These are phyloP conservation scores for Colossoma macropomum DNA, from an alignment of 2,113 vertebrate genomes.

Conservation along the genomic window DNA sequence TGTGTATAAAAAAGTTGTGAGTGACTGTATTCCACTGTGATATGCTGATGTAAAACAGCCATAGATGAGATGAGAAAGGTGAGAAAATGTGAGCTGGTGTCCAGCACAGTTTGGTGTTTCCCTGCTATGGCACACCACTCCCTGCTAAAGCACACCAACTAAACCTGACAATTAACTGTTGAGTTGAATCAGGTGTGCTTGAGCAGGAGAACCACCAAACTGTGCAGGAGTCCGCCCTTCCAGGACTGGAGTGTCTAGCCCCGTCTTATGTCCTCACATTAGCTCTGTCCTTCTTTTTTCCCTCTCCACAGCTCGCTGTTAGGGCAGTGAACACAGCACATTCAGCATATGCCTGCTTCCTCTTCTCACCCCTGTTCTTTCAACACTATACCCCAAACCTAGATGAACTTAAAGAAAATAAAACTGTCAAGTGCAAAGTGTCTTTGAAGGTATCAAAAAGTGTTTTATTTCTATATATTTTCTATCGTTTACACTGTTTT, in stretches of 20 bases:
- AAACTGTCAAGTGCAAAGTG: slow-evolving; percentile 81
- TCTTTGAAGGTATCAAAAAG: slow-evolving; percentile 83
- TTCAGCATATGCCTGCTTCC: slow-evolving; percentile 87
- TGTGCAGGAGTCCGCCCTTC: too few relatives aligned
- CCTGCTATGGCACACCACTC: too few relatives aligned
- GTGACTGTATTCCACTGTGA: background rate
- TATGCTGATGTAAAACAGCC: background rate
- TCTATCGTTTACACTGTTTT: background rate
- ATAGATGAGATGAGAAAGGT: background rate
- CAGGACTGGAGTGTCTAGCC: too few relatives aligned
- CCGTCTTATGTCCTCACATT: background rate
- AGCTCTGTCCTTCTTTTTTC: slow-evolving; percentile 9
- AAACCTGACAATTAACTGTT: too few relatives aligned
- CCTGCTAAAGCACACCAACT: too few relatives aligned
- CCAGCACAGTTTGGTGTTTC: too few relatives aligned
- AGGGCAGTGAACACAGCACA: slow-evolving; percentile 87
- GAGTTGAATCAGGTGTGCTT: too few relatives aligned
- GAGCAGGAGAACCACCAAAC: too few relatives aligned
- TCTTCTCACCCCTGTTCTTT: slow-evolving; percentile 91
- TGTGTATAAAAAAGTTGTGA: background rate
- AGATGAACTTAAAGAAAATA: slow-evolving; percentile 50
- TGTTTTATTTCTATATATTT: background rate
- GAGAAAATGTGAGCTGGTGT: too few relatives aligned
- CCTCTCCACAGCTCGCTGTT: slow-evolving; percentile 82
- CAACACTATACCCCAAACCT: slow-evolving; percentile 80